A percentile compares a stretch with the other conserved stretches of the same genome.
Evolutionary conservation across 2,888 invertebrate species (phyloP).

Genomic region (Eupsilia transversa): DNA sequence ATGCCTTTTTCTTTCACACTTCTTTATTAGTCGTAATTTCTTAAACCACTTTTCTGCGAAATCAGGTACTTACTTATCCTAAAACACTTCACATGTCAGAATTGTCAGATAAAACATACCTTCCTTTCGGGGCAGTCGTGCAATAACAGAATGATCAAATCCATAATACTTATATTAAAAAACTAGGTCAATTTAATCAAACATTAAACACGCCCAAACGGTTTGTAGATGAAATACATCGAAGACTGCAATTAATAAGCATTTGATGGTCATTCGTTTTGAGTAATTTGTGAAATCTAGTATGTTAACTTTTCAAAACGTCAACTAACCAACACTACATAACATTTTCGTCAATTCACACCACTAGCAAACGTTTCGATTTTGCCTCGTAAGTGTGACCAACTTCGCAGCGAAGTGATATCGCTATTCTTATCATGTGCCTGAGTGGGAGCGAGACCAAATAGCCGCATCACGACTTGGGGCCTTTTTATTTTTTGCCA

Average conservation of each 20-base stretch:
- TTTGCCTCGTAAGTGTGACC: slow-evolving; percentile 49
- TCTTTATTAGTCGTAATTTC: no score
- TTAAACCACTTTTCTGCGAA: no score
- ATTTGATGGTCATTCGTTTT: not conserved
- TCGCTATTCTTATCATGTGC: slow-evolving; percentile 64
- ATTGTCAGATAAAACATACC: not conserved
- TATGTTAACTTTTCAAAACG: not conserved
- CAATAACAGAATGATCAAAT: not conserved
- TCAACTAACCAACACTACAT: not conserved
- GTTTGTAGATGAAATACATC: not conserved
- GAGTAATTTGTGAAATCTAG: no score
- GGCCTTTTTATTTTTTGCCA: slow-evolving; percentile 78
- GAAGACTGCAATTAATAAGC: not conserved
- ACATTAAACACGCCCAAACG: not conserved
- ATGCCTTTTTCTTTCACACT: not conserved
- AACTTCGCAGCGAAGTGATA: slow-evolving; percentile 64
- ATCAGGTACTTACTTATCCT: not conserved
- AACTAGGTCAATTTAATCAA: not conserved
- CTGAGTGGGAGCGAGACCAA: slow-evolving; percentile 72
- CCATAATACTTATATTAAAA: not conserved
- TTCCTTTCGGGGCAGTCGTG: not conserved
- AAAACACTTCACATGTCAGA: not conserved
- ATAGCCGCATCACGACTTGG: slow-evolving; percentile 76
- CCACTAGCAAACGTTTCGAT: slow-evolving; percentile 40
- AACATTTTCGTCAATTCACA: slow-evolving; percentile 37